A percentile compares a stretch with the other conserved stretches of the same genome.
Evolutionary conservation across 2,113 vertebrate species (phyloP).

Genomic region (Clarias magur): DNA sequence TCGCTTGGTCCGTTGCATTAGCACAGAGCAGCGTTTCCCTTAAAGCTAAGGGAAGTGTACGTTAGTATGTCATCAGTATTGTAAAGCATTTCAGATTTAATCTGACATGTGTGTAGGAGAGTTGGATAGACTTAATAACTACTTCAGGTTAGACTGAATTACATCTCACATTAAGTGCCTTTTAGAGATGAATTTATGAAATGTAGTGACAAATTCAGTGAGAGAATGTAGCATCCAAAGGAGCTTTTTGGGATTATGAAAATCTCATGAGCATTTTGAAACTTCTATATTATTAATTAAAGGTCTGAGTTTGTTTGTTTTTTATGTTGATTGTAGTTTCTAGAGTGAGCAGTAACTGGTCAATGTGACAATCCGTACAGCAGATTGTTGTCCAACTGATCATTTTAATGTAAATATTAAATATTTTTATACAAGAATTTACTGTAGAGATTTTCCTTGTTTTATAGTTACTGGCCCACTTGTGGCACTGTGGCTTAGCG

Average conservation of each 20-base stretch:
- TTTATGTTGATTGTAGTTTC: background rate
- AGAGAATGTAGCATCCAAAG: background rate
- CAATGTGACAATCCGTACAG: background rate
- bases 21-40: background rate
- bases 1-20: background rate
- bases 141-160: background rate
- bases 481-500: too few species aligned
- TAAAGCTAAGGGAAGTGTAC: background rate
- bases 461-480: background rate
- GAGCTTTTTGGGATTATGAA: background rate
- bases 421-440: slow-evolving; percentile 21
- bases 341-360: background rate
- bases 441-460: background rate
- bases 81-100: background rate
- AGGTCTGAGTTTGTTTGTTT: background rate
- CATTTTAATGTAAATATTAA: slow-evolving; percentile 14
- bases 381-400: background rate
- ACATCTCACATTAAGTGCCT: slow-evolving; percentile 46
- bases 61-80: background rate
- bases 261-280: background rate
- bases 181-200: background rate
- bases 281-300: background rate
- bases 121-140: background rate
- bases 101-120: background rate
- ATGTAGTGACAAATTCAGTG: background rate